Conservation (phyloP, 2,797 vertebrate species). For the Etheostoma perlongum region DNA sequence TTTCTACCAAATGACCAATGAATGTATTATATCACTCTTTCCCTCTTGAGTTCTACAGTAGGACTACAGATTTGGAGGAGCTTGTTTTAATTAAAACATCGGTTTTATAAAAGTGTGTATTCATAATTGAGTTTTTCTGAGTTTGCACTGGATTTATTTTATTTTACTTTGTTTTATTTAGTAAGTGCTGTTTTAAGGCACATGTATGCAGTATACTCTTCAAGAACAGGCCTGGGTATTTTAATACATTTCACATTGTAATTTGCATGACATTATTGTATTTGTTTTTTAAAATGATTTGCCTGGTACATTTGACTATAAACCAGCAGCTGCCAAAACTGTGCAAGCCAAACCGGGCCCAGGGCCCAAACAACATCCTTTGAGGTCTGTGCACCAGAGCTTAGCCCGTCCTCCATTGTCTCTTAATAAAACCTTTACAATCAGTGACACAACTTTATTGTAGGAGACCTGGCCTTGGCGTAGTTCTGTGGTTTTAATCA, state of each 20-base stretch:
- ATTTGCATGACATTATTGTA: not conserved
- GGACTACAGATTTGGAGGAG: not conserved
- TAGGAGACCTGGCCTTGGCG: not conserved
- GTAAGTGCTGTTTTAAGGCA: not conserved
- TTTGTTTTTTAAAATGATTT: not conserved
- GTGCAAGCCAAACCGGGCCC: not conserved
- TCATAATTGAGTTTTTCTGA: not conserved
- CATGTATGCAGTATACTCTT: not conserved
- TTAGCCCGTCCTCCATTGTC: not conserved
- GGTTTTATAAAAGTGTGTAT: not conserved
- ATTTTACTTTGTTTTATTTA: not conserved
- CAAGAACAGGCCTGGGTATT: not conserved
- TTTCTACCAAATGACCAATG: slow-evolving; percentile 32
- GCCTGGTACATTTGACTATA: not conserved
- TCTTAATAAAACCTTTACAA: not conserved
- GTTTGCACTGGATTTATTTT: not conserved
- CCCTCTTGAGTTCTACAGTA: not conserved
- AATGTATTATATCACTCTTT: slow-evolving; percentile 9
- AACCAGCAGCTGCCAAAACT: not conserved
- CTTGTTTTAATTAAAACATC: not conserved
- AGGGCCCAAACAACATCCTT: not conserved
- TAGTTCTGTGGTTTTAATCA: not conserved
- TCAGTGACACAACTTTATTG: not conserved
- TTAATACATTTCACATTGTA: not conserved
- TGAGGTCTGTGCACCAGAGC: not conserved